A percentile compares a stretch with the other conserved stretches of the same genome.
These are phyloP conservation scores for Setophaga petechia DNA, from an alignment of 2,113 vertebrate genomes.

Conservation along the genomic window DNA sequence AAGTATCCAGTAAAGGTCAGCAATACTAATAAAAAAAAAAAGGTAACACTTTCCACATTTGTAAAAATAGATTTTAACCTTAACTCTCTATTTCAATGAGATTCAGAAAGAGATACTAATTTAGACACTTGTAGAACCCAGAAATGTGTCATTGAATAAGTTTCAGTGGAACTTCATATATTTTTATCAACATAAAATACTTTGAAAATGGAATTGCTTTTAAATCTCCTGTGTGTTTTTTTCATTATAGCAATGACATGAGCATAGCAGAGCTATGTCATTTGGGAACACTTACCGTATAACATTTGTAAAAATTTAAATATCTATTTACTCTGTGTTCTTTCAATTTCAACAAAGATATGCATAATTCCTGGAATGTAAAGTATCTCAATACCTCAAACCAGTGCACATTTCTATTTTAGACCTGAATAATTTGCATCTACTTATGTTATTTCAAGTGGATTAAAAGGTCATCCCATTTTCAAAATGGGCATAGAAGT, in stretches of 20 bases:
- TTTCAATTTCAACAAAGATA: not conserved
- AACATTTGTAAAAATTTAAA: not conserved
- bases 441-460: not conserved
- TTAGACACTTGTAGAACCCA: not conserved
- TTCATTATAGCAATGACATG: not conserved
- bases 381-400: not conserved
- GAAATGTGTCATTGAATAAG: not conserved
- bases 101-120: not conserved
- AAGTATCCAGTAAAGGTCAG: not conserved
- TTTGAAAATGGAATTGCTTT: not conserved
- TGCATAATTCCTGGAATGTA: not conserved
- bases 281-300: not conserved
- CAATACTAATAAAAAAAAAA: not conserved
- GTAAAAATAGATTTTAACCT: not conserved
- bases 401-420: not conserved
- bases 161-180: not conserved
- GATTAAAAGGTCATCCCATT: not conserved
- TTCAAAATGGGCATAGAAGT: not conserved
- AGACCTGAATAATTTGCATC: not conserved
- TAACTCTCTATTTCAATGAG: not conserved
- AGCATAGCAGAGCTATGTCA: not conserved
- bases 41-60: not conserved
- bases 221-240: not conserved
- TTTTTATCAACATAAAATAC: not conserved
- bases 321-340: not conserved